Evolutionary conservation across 2,888 invertebrate species (phyloP).

Genomic region (Sphaeridia pumilis): DNA sequence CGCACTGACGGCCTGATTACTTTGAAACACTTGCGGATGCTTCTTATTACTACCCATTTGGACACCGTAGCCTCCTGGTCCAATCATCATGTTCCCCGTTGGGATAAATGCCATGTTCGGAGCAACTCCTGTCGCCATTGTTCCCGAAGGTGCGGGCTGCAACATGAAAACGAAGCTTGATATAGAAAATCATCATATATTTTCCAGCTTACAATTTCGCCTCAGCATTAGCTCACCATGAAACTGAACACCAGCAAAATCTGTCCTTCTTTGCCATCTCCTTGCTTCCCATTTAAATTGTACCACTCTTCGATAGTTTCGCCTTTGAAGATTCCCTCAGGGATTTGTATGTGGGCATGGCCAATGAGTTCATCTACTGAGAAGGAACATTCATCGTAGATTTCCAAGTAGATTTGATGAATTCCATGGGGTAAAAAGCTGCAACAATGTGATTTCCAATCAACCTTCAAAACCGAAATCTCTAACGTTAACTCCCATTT

Average conservation of each 20-base stretch:
- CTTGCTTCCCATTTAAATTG: constrained; percentile 83
- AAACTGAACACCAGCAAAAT: constrained; percentile 79
- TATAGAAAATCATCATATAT: background rate
- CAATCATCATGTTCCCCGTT: background rate
- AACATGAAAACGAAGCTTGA: background rate
- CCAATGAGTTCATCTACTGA: constrained; percentile 92
- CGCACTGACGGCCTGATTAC: constrained; percentile 21
- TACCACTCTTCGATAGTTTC: constrained; percentile 99
- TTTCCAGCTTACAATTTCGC: background rate
- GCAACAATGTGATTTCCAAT: background rate
- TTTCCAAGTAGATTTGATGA: constrained; percentile 76
- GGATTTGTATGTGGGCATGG: constrained; percentile 82
- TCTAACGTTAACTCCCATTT: no score
- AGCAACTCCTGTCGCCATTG: constrained; percentile 5
- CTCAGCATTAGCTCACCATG: constrained; percentile 13
- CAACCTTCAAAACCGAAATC: background rate
- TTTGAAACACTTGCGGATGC: constrained; percentile 12
- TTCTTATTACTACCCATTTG: constrained; percentile 12
- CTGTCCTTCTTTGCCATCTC: constrained; percentile 85
- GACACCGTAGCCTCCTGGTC: constrained; percentile 3
- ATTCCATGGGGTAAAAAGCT: constrained; percentile 81
- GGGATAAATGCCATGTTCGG: constrained; percentile 15
- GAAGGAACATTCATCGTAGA: constrained; percentile 94
- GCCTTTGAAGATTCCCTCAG: constrained; percentile 60
- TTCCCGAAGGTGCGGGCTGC: constrained; percentile 24